These are phyloP conservation scores for Gari tellinella DNA, from an alignment of 2,888 invertebrate species.

Conservation along the genomic window DNA sequence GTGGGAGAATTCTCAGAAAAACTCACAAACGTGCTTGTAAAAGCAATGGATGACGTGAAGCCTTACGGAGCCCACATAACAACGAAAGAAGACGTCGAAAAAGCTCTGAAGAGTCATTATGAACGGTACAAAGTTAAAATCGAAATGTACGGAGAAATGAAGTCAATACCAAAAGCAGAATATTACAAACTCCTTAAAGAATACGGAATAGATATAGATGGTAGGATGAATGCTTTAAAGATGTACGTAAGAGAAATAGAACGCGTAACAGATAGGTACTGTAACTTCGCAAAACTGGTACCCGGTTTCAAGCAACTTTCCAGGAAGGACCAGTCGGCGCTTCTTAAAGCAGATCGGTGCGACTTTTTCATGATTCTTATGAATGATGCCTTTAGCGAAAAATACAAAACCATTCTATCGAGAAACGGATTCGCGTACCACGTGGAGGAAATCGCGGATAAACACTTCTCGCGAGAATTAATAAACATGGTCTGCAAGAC, in stretches of 20 bases:
- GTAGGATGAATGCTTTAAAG: conserved; percentile 38
- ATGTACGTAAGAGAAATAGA: conserved; percentile 29
- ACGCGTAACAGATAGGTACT: conserved; percentile 38
- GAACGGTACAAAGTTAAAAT: conserved; percentile 42
- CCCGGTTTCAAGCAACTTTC: conserved; percentile 51
- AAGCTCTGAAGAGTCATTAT: conserved; percentile 32
- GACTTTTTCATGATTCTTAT: conserved; percentile 54
- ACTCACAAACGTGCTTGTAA: conserved; percentile 27
- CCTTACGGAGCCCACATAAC: conserved; percentile 42
- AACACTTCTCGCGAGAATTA: conserved; percentile 34
- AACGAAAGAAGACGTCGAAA: conserved; percentile 21
- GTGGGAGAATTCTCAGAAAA: conserved; percentile 14
- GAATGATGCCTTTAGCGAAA: conserved; percentile 39
- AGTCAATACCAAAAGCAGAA: conserved; percentile 49
- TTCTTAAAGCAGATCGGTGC: conserved; percentile 42
- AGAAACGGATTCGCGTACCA: conserved; percentile 38
- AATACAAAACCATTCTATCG: conserved; percentile 18
- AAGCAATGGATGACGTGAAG: conserved; percentile 45
- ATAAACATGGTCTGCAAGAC: conserved; percentile 12
- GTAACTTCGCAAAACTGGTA: conserved; percentile 53
- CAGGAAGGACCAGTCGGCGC: conserved; percentile 41
- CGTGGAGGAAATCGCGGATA: conserved; percentile 39
- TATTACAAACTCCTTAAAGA: conserved; percentile 47
- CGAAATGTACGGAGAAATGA: conserved; percentile 40
- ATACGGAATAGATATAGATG: conserved; percentile 55